Evolutionary conservation across 2,113 vertebrate species (phyloP).

Genomic region (Cettia cetti): DNA sequence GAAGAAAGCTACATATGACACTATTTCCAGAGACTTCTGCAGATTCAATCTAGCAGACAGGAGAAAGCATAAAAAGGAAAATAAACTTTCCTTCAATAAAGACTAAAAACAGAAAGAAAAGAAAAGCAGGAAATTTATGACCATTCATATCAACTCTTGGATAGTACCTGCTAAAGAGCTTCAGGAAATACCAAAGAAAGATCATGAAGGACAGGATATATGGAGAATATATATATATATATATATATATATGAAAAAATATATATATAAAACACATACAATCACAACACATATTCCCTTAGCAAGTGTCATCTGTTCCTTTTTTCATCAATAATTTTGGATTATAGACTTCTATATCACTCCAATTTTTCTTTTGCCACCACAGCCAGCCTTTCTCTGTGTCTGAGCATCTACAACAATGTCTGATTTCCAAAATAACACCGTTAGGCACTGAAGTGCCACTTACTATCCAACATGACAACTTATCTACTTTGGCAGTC

Average conservation of each 20-base stretch:
- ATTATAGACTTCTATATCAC: background rate
- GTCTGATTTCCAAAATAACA: background rate
- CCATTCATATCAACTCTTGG: background rate
- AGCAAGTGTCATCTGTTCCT: background rate
- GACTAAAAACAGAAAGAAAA: background rate
- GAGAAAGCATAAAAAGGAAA: background rate
- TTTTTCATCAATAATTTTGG: background rate
- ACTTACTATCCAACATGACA: background rate
- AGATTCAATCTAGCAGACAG: slow-evolving; percentile 85
- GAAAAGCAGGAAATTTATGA: background rate
- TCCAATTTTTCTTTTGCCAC: background rate
- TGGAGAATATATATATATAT: background rate
- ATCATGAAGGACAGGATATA: background rate
- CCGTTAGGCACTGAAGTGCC: background rate
- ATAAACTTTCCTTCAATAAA: background rate
- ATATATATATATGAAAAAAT: too few relatives aligned
- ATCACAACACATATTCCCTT: background rate
- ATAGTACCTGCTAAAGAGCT: background rate
- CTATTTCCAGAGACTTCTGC: slow-evolving; percentile 92
- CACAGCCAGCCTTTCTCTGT: background rate
- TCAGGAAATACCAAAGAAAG: background rate
- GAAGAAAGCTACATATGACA: slow-evolving; percentile 93
- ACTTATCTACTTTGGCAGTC: background rate
- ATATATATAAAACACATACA: background rate
- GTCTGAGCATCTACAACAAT: background rate